phyloP scores from a whole-genome alignment of 2,888 invertebrate genomes.

The Loripinus fragilis region DNA sequence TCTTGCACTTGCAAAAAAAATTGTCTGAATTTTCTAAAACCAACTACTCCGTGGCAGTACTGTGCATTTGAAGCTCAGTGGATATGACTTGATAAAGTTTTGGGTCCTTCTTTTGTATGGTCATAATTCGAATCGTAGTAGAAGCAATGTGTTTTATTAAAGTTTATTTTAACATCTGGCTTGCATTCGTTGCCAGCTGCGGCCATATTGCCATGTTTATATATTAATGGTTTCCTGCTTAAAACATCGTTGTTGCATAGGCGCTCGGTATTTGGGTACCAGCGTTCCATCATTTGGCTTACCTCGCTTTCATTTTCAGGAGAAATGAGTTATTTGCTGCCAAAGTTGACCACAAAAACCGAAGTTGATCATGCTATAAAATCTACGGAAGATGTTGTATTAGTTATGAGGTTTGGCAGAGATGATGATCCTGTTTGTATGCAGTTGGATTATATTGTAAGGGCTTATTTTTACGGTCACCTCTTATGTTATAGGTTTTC shows the following conservation, averaged over 20 bases:
- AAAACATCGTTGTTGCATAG: no score
- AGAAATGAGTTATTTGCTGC: conserved; percentile 63
- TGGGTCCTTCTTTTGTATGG: not conserved
- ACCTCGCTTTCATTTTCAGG: not conserved
- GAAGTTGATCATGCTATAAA: conserved; percentile 80
- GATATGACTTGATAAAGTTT: no score
- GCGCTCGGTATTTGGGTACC: not conserved
- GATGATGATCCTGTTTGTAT: conserved; percentile 79
- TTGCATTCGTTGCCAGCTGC: conserved; percentile 9
- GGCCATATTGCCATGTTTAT: conserved; percentile 67
- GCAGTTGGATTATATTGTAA: conserved; percentile 81
- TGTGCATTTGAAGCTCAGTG: no score
- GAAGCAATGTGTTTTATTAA: not conserved
- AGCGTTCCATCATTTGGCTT: not conserved
- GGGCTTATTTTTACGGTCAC: conserved; percentile 5
- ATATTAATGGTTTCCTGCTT: conserved; percentile 35
- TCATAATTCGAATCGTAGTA: not conserved
- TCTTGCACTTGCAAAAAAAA: not conserved
- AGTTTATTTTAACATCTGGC: not conserved
- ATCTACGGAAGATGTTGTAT: conserved; percentile 79
- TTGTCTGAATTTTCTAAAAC: not conserved
- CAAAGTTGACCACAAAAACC: conserved; percentile 72
- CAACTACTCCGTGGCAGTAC: not conserved
- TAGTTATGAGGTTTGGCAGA: conserved; percentile 81
- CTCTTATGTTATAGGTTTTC: conserved; percentile 28